Evolutionary conservation across 2,113 vertebrate species (phyloP).

Genomic region (Crotalus tigris): DNA sequence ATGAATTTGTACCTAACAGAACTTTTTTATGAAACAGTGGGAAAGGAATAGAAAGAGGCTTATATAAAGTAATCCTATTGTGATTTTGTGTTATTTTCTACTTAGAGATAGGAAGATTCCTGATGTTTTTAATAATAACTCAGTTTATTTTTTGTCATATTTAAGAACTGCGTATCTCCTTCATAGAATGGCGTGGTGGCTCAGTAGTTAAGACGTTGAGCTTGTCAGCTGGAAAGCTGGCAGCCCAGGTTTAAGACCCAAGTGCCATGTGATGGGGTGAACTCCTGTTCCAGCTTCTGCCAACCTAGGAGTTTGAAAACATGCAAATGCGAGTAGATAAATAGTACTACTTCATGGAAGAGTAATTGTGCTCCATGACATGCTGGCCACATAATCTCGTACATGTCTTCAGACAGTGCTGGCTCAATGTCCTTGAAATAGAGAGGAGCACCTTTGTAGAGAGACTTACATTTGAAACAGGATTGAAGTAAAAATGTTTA

Average conservation of each 20-base stretch:
- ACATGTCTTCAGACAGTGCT: no score
- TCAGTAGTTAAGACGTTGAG: no score
- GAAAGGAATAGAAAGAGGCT: neutral
- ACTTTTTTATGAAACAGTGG: neutral
- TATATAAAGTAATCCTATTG: neutral
- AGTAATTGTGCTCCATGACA: no score
- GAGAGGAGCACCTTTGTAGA: neutral
- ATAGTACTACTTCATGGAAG: neutral
- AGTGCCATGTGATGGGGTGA: neutral
- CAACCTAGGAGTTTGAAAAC: neutral
- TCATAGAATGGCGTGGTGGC: neutral
- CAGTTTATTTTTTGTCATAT: neutral
- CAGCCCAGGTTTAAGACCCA: neutral
- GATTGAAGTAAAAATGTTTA: neutral
- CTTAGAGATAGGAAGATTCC: neutral
- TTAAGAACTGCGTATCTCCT: neutral
- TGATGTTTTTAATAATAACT: neutral
- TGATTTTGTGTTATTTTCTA: neutral
- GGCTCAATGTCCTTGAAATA: no score
- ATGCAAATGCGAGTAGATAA: neutral
- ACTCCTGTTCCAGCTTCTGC: neutral
- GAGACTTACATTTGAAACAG: neutral
- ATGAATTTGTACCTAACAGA: neutral
- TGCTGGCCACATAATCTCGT: no score
- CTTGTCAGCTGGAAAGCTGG: no score